These are phyloP conservation scores for Leptonema lineaticorne DNA, from an alignment of 1,140 invertebrate genomes.

Conservation along the genomic window DNA sequence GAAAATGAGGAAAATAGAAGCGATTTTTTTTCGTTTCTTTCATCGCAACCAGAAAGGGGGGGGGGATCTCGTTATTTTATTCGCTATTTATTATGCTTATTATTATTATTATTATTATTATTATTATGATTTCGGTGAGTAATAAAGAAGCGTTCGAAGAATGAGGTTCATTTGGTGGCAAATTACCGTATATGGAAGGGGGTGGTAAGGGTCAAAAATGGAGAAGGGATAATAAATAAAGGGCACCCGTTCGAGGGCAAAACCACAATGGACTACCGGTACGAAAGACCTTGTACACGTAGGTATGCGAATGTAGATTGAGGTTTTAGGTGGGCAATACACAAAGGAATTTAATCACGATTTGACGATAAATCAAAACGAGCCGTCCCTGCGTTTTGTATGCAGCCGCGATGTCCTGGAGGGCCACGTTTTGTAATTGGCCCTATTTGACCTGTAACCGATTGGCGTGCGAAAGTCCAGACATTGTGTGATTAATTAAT, in stretches of 20 bases:
- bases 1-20: no score
- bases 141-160: slow-evolving; percentile 30
- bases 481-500: no score
- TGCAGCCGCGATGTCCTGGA: slow-evolving; percentile 17
- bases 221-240: slow-evolving; percentile 41
- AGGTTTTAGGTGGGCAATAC: slow-evolving; percentile 3
- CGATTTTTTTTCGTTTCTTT: no score
- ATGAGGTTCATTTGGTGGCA: slow-evolving; percentile 41
- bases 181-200: slow-evolving; percentile 36
- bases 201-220: no score
- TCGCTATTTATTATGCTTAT: neutral
- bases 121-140: neutral
- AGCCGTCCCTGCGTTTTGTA: slow-evolving; percentile 21
- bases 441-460: no score
- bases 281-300: slow-evolving; percentile 28
- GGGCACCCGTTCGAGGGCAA: slow-evolving; percentile 3
- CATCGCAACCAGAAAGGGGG: neutral
- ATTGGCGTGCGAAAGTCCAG: no score
- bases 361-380: slow-evolving; percentile 40
- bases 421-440: no score
- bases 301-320: no score
- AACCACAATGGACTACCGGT: slow-evolving; percentile 29
- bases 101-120: neutral
- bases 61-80: no score
- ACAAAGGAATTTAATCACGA: slow-evolving; percentile 43